Base-by-base conservation (phyloP, 1,140 invertebrate genomes). In the Scaptomyza graminum region DNA sequence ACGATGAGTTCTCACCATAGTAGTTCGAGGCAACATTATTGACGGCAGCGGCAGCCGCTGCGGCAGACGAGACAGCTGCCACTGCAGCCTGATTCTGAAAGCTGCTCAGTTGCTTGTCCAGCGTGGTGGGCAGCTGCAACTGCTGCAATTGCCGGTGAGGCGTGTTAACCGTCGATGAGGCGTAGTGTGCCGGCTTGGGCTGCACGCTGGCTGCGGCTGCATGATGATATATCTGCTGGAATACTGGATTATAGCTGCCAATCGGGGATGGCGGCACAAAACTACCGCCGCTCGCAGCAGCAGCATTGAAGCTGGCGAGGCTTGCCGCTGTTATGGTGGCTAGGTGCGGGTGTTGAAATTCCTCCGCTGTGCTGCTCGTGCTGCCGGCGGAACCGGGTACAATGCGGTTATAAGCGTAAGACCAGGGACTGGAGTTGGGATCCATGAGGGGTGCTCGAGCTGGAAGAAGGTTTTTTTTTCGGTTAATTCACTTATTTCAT, bases 151-250 rank as follows among this genome's bases (percentile, higher is more conserved):
- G 90, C 5, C 90, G 80, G 60, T 91, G 90, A 15, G 90, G 83
- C 39, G 90, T 91, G 52, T 90, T 90, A 5, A 90, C 90, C 52
- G 90, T 84, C 7, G 83, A 74, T 4, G 90, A 91, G 49, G 90
- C 90, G 62, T 91, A 91, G 39, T 91, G 90, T 50, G 90, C 90
- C 31, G 90, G 90, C 71, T 91, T 91, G 1, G 90, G 90, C 64
- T 91, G 90, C 5, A 91, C 90, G 55, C 83, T 88, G 60, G 83
- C 85, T 16, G 90, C 90, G 15, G 90, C 90, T 31, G 90, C 90
- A 87, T 91, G 90, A 69, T 91, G 90, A 69, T 91, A 91, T 22
- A 91, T 91, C 77, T 91, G 90, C 79, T 91, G 90, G 70, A 91
- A 91, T 90, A 89, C 85, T 79, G 87, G 90, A 80, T 91, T 91